Conservation (phyloP, 2,797 vertebrate genomes). For the Lithobates sylvaticus region DNA sequence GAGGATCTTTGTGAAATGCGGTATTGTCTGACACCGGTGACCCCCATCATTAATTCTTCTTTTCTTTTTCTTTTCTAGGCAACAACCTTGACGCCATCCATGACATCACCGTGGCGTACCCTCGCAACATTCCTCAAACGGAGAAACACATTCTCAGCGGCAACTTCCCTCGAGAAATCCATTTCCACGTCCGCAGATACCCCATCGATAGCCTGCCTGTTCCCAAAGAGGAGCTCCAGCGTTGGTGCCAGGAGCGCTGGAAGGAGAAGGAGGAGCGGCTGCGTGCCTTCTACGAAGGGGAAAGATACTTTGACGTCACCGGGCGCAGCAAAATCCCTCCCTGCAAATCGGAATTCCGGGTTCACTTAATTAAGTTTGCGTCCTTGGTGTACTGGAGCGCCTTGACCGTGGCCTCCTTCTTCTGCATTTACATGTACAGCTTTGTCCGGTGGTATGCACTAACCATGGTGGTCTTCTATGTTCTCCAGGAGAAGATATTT, state of each 20-base stretch:
- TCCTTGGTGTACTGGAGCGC: conserved; percentile 91
- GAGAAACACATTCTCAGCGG: conserved; percentile 92
- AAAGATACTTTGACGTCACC: conserved; percentile 77
- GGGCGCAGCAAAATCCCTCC: conserved; percentile 82
- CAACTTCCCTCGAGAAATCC: conserved; percentile 92
- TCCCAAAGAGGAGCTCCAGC: conserved; percentile 81
- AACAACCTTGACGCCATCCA: conserved; percentile 94
- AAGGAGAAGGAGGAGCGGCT: conserved; percentile 91
- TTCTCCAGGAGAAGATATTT: conserved; percentile 84
- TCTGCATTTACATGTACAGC: conserved; percentile 82
- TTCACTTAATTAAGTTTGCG: conserved; percentile 83
- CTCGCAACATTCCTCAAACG: conserved; percentile 94
- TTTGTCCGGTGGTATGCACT: conserved; percentile 83
- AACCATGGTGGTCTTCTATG: conserved; percentile 77
- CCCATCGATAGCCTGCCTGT: conserved; percentile 81
- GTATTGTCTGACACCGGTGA: too few relatives aligned
- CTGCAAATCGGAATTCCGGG: conserved; percentile 92
- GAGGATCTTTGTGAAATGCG: too few relatives aligned
- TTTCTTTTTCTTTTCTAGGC: conserved; percentile 73
- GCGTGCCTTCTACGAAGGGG: conserved; percentile 84
- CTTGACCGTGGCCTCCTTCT: conserved; percentile 80
- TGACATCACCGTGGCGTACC: conserved; percentile 96
- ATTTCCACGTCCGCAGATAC: conserved; percentile 91
- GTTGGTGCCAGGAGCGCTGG: conserved; percentile 94
- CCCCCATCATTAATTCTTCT: not conserved